Percentiles rank a stretch among this genome's conserved stretches.
These are phyloP conservation scores for Thyatira batis DNA, from an alignment of 2,888 invertebrate genomes.

Conservation along the genomic window DNA sequence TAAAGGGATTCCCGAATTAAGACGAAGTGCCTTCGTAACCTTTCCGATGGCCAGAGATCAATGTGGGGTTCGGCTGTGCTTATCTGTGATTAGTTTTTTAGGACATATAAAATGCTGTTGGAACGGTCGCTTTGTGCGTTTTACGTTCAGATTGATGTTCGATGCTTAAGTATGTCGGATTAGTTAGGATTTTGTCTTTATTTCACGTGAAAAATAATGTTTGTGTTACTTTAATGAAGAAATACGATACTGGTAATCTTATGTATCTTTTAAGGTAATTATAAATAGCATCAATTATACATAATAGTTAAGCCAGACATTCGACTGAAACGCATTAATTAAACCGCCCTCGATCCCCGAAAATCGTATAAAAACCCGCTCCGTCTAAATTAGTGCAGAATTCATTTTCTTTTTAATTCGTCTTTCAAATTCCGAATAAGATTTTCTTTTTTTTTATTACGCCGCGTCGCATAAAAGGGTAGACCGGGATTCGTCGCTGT, in stretches of 20 bases:
- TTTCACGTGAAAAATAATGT: too few species aligned
- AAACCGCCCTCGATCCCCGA: conserved; percentile 65
- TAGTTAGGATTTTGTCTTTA: too few species aligned
- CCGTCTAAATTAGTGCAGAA: conserved; percentile 77
- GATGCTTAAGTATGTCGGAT: not conserved
- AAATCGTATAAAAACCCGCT: conserved; percentile 71
- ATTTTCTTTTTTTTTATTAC: conserved; percentile 75
- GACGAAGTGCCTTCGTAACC: conserved; percentile 74
- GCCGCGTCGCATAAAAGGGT: conserved; percentile 73
- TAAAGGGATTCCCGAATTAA: conserved; percentile 80
- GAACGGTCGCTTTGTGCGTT: conserved; percentile 20
- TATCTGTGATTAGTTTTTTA: conserved; percentile 74
- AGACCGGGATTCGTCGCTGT: conserved; percentile 63
- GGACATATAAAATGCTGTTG: conserved; percentile 54
- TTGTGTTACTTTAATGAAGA: not conserved
- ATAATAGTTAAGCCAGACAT: conserved; percentile 42
- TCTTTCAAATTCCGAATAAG: conserved; percentile 80
- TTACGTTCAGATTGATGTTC: not conserved
- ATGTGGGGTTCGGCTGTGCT: conserved; percentile 57
- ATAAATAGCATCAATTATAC: conserved; percentile 25
- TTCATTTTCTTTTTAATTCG: conserved; percentile 79
- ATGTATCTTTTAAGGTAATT: conserved; percentile 25
- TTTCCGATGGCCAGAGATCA: conserved; percentile 68
- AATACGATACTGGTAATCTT: conserved; percentile 15
- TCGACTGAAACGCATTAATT: conserved; percentile 73